Evolutionary conservation across 2,113 vertebrate genomes (phyloP), one percentile per base, ranked within the genome.

Genomic region (Callionymus lyra): DNA sequence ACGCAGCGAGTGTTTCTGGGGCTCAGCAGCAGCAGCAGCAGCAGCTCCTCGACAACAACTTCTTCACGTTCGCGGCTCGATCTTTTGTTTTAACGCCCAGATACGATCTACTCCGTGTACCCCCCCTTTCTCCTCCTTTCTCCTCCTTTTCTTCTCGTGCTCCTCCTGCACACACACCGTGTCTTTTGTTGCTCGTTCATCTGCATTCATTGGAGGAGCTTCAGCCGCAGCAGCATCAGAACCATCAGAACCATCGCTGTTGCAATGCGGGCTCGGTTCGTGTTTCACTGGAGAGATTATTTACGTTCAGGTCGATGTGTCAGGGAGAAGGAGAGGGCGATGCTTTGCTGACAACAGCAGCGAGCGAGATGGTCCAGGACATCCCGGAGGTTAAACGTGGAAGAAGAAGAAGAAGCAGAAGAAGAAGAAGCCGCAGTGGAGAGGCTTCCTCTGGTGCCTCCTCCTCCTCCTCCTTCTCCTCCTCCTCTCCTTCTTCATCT

Each of bases 241-340:
- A n/a, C 41, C 6, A 10, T 34, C 43, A 3, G 1, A 14, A 40
- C 44, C 1, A 32, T n/a, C 16, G 42, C 38, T 70, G 80, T 48
- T 62, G 72, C 77, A 79, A 42, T 75, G 77, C 75, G 59, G 19
- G 15, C 12, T n/a, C 9, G 52, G 56, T 44, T 63, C 71, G 15
- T 45, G 43, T 78, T 74, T 74, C 66, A 59, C 55, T 63, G 66
- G 70, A 69, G 41, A 55, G 56, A 59, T 77, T 74, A 67, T 74
- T 76, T 68, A 58, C 65, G 50, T 69, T n/a, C 51, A 53, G 64
- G 57, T 73, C 77, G 74, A 79, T 76, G 64, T 65, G 71, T 68
- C 69, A 62, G 34, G 36, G 63, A n/a, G n/a, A n/a, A n/a, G n/a
- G n/a, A n/a, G n/a, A n/a, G n/a, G 67, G 72, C 76, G 67, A 49